A percentile compares a stretch with the other conserved stretches of the same genome.
Conservation (phyloP, 2,797 vertebrate species). For the Mus caroli region DNA sequence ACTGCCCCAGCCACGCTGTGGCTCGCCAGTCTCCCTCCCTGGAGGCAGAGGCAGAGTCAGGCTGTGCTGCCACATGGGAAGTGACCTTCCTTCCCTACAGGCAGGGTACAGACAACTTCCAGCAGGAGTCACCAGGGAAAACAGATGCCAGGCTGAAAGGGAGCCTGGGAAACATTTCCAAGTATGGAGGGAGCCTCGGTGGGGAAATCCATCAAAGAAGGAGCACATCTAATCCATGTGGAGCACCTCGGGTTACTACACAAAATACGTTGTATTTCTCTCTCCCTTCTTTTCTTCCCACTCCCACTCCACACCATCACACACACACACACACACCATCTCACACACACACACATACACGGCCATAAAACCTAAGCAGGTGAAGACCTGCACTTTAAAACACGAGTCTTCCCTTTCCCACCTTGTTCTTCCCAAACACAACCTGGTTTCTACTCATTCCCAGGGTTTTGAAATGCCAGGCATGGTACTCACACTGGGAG, state of each 20-base stretch:
- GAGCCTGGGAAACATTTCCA: background rate
- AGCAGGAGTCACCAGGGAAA: background rate
- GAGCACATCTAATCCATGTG: background rate
- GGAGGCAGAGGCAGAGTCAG: background rate
- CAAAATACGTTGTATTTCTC: background rate
- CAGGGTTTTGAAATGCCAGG: background rate
- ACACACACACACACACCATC: background rate
- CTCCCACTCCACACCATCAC: background rate
- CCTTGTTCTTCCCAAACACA: background rate
- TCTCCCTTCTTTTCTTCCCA: too few relatives aligned
- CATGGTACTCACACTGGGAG: background rate
- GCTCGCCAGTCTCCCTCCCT: accelerated
- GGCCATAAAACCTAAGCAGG: background rate
- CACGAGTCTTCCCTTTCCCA: background rate
- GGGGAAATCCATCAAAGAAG: background rate
- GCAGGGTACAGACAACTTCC: background rate
- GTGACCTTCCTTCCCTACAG: background rate
- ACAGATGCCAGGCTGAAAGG: background rate
- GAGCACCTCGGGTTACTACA: background rate
- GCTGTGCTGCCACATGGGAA: accelerated
- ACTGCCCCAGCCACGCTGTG: accelerated
- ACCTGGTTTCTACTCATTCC: background rate
- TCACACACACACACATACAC: background rate
- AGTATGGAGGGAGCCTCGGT: background rate
- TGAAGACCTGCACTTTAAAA: background rate